Base-by-base conservation (phyloP, 2,888 invertebrate genomes). In the Spisula subtruncata region DNA sequence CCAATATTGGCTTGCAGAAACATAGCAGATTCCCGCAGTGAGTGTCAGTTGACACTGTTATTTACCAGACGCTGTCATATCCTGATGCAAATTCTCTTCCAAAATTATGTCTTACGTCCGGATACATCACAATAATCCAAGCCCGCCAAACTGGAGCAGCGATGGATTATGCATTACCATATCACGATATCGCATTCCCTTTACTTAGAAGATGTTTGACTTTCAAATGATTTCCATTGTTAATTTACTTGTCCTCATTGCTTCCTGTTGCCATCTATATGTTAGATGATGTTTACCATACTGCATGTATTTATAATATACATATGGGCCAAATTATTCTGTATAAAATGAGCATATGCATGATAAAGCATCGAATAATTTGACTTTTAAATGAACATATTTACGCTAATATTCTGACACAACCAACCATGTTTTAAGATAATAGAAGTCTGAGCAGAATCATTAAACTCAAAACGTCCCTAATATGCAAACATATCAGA, bases 221-320 rank as follows among this genome's bases (percentile, higher is more conserved):
- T 10, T 66, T 66, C 60, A 66, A n/a, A 25, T 66, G 60, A 66
- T 66, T 66, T 66, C n/a, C 25, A n/a, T 25, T 66, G n/a, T 66
- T 66, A 66, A 66, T 25, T 66, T n/a, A 66, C 60, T 66, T 66
- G 25, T 66, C n/a, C 60, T n/a, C 25, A 25, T 25, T 12, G 60
- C n/a, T 66, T 12, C 25, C 60, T 25, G 60, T n/a, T 66, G 41
- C 51, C 25, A 25, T n/a, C 60, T 20, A 66, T 66, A 25, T n/a
- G 8, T 66, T 66, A 66, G 25, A 25, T 66, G n/a, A 25, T 66
- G 60, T 10, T 66, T 66, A 25, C 60, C 60, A 66, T 66, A 25
- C 25, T 66, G n/a, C 25, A 25, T 66, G 25, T 66, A 25, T n/a
- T n/a, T n/a, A n/a, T n/a, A n/a, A n/a, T n/a, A n/a, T n/a, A n/a